phyloP scores from a whole-genome alignment of 1,140 invertebrate genomes.

The Zaprionus camerounensis region DNA sequence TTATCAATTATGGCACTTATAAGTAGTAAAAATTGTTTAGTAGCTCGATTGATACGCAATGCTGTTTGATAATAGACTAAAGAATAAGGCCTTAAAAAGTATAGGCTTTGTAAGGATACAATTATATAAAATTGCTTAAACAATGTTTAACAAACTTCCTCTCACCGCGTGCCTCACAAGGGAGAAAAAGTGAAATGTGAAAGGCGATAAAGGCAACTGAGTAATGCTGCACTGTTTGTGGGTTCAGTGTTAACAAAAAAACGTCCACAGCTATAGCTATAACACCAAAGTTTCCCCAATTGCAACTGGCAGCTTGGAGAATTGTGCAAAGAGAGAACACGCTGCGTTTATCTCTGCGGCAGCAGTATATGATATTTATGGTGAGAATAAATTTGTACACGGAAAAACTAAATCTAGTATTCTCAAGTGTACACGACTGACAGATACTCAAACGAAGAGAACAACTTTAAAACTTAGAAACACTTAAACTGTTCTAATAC shows the following conservation, averaged over 20 bases:
- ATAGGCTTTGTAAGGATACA: too few relatives aligned
- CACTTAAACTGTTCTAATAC: background rate
- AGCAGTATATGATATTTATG: background rate
- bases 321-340: background rate
- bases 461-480: too few relatives aligned
- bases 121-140: background rate
- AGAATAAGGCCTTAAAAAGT: too few relatives aligned
- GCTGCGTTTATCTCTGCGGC: background rate
- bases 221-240: background rate
- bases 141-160: background rate
- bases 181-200: background rate
- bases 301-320: background rate
- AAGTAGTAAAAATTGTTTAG: background rate
- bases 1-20: background rate
- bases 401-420: background rate
- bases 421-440: background rate
- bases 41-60: background rate
- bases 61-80: too few relatives aligned
- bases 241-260: slow-evolving; percentile 1
- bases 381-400: background rate
- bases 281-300: slow-evolving; percentile 1
- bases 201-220: background rate
- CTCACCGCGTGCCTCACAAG: background rate
- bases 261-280: background rate
- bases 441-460: background rate